Evolutionary conservation across 2,797 vertebrate species (phyloP).

Genomic region (Neosalanx taihuensis): DNA sequence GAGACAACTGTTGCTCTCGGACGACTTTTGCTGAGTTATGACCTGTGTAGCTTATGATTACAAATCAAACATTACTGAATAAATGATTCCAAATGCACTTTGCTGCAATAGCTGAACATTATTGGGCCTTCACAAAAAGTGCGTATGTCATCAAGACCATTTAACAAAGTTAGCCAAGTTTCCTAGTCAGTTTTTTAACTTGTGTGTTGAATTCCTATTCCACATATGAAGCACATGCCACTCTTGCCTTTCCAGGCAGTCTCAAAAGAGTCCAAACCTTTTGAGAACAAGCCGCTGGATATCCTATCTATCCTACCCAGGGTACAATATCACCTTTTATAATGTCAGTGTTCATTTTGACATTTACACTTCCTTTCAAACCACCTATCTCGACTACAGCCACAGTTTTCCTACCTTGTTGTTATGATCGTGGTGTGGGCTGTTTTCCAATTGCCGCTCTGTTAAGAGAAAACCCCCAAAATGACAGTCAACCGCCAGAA

Average conservation of each 20-base stretch:
- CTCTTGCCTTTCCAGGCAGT: not conserved
- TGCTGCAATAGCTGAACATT: too few relatives aligned
- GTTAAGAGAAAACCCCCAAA: constrained; percentile 21
- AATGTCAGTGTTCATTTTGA: constrained; percentile 21
- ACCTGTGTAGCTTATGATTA: too few relatives aligned
- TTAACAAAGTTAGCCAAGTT: too few relatives aligned
- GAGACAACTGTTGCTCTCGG: too few relatives aligned
- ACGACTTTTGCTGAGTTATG: too few relatives aligned
- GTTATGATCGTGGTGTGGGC: constrained; percentile 29
- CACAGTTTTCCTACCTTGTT: constrained; percentile 34
- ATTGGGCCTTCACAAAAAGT: not conserved
- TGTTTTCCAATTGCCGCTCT: constrained; percentile 35
- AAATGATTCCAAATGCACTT: too few relatives aligned
- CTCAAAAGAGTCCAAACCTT: constrained; percentile 20
- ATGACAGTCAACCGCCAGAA: not conserved
- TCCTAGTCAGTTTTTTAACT: too few relatives aligned
- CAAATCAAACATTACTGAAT: too few relatives aligned
- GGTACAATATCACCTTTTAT: constrained; percentile 19
- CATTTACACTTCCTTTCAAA: constrained; percentile 12
- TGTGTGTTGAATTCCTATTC: too few relatives aligned
- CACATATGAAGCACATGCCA: not conserved
- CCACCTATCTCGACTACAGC: not conserved
- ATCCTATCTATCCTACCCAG: constrained; percentile 1
- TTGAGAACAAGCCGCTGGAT: not conserved
- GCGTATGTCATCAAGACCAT: too few relatives aligned